Conservation (phyloP, 1,140 invertebrate species). For the Trachymyrmex cornetzi region DNA sequence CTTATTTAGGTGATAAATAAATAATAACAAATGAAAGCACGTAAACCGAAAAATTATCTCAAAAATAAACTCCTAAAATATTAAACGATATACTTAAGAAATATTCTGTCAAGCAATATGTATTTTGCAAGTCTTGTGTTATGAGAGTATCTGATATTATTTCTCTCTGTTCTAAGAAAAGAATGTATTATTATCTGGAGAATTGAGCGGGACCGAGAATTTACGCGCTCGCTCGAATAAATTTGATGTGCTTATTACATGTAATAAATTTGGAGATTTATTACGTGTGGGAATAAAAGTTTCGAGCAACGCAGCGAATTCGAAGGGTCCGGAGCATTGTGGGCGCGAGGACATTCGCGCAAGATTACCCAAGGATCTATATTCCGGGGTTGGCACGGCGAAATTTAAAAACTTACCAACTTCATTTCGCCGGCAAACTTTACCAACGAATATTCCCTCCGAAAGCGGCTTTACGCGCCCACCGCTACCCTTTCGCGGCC, state of each 20-base stretch:
- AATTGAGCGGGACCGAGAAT: neutral
- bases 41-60: neutral
- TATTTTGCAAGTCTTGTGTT: neutral
- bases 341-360: conserved; percentile 64
- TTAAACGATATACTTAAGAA: neutral
- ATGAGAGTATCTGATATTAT: neutral
- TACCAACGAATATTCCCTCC: conserved; percentile 67
- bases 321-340: conserved; percentile 29
- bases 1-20: no score
- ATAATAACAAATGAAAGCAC: neutral
- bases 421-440: conserved; percentile 71
- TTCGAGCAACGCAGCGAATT: conserved; percentile 32
- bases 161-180: neutral
- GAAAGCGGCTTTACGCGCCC: conserved; percentile 60
- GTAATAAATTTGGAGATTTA: conserved; percentile 14
- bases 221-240: conserved; percentile 5
- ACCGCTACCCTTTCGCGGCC: conserved; percentile 26
- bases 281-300: conserved; percentile 55
- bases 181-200: neutral
- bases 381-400: conserved; percentile 52
- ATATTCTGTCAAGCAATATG: neutral
- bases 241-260: conserved; percentile 11
- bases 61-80: neutral
- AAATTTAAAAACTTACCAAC: conserved; percentile 74
- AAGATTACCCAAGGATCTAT: conserved; percentile 64